Base-by-base conservation (phyloP, 2,113 vertebrate genomes). In the Rhinopomastus cyanomelas region DNA sequence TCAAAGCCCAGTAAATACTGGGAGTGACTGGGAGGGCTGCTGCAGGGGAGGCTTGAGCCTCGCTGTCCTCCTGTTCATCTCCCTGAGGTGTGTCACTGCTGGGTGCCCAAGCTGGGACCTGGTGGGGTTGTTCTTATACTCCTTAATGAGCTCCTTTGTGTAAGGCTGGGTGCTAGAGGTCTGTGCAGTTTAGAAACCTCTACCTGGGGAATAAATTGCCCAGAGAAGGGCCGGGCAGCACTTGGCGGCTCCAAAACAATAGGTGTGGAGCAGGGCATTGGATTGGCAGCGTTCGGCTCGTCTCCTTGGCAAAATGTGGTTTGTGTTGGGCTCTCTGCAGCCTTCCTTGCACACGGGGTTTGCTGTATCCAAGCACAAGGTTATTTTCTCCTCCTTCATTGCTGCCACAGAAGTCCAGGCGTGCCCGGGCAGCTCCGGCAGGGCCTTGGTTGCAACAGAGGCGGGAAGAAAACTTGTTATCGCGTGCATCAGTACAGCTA, bases 381-480 rank as follows among this genome's bases (percentile, higher is more conserved):
- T 59, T 61, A 46, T 23, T 20, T 62, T 72, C 32, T n/a, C 22
- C 12, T 92, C 56, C 64, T 57, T 68, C 69, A 80, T 46, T 88
- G 87, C 66, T 88, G 1, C 78, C 74, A 29, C 19, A 4, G 76
- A 27, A 84, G 81, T 11, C 64, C 83, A 51, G 83, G 71, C 92
- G 11, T 80, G 95, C 26, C 83, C 2, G 5, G 91, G 88, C 93
- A 94, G 87, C 91, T 81, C 77, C 60, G 15, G 62, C 9, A 8
- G 6, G 72, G 85, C 91, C 66, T 51, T 37, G 8, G 1, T 90
- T 86, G 88, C 86, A 81, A 76, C 73, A 68, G 1, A 14, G 88
- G 77, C 5, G 0, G 69, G 79, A 77, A 37, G 64, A 36, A 77
- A 83, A 68, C 20, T 51, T 25, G 88, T 95, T 93, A 90, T 81